A percentile compares a stretch with the other conserved stretches of the same genome.
phyloP scores from a whole-genome alignment of 2,797 vertebrate genomes.

The Hozukius guyotensis region DNA sequence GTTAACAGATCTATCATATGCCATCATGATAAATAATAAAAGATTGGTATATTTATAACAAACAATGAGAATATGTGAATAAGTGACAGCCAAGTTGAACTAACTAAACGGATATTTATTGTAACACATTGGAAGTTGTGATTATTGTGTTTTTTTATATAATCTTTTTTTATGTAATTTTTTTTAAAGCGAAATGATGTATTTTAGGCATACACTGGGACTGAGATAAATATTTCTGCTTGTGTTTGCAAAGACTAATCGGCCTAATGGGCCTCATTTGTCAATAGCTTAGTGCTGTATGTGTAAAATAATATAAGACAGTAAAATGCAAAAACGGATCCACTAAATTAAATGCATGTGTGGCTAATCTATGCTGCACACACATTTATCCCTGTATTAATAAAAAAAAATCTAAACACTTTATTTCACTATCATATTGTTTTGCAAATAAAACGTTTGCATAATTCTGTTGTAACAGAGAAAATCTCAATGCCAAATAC shows the following conservation, averaged over 20 bases:
- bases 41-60: neutral
- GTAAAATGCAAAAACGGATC: conserved; percentile 29
- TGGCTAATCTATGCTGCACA: conserved; percentile 1
- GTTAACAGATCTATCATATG: neutral
- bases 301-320: conserved; percentile 47
- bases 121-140: neutral
- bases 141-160: neutral
- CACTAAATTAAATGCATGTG: conserved; percentile 26
- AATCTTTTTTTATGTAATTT: neutral
- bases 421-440: neutral
- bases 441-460: neutral
- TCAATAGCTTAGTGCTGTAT: conserved; percentile 28
- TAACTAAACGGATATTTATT: neutral
- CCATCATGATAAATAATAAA: neutral
- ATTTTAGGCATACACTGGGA: conserved; percentile 17
- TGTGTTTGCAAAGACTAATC: conserved; percentile 59
- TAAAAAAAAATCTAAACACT: too few species aligned
- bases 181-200: conserved; percentile 10
- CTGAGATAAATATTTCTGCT: conserved; percentile 25
- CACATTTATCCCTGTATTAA: neutral
- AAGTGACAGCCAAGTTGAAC: neutral
- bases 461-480: neutral
- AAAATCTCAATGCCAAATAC: neutral
- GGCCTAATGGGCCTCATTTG: conserved; percentile 64
- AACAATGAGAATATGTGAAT: neutral